phyloP scores from a whole-genome alignment of 1,140 invertebrate species.

The Cataglyphis hispanica region DNA sequence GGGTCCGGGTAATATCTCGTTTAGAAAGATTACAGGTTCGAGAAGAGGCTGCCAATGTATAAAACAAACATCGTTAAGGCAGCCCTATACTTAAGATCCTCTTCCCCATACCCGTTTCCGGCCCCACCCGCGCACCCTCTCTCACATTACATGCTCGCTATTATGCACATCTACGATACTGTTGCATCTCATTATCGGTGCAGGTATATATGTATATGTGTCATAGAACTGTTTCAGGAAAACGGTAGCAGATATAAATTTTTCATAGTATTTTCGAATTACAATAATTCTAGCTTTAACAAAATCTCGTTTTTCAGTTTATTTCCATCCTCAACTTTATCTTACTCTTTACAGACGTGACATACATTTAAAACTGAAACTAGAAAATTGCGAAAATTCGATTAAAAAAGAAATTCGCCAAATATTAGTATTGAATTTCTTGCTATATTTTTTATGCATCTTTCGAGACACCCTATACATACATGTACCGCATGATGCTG shows the following conservation, averaged over 20 bases:
- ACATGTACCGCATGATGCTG: neutral
- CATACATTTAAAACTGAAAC: neutral
- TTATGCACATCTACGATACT: conserved; percentile 48
- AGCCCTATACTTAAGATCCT: conserved; percentile 85
- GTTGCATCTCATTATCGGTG: conserved; percentile 36
- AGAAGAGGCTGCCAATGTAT: conserved; percentile 87
- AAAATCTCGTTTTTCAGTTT: neutral
- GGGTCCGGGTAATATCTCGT: conserved; percentile 85
- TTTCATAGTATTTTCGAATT: neutral
- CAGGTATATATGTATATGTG: neutral
- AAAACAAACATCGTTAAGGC: conserved; percentile 87
- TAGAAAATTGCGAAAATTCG: neutral
- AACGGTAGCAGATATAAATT: neutral
- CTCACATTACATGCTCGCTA: conserved; percentile 64
- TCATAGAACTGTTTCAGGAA: neutral
- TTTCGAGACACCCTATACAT: neutral
- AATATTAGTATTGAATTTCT: neutral
- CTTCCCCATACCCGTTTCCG: conserved; percentile 63
- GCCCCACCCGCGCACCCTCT: conserved; percentile 47
- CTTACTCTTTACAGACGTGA: neutral
- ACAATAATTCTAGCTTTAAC: neutral
- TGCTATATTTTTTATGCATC: neutral
- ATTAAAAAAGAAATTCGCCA: neutral
- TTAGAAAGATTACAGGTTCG: conserved; percentile 87
- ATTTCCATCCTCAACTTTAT: neutral